Percentiles rank a stretch among this genome's conserved stretches.
Evolutionary conservation across 35 echinoderm and acorn worm genomes (phyloP).

Genomic region (Stichopus chloronotus): DNA sequence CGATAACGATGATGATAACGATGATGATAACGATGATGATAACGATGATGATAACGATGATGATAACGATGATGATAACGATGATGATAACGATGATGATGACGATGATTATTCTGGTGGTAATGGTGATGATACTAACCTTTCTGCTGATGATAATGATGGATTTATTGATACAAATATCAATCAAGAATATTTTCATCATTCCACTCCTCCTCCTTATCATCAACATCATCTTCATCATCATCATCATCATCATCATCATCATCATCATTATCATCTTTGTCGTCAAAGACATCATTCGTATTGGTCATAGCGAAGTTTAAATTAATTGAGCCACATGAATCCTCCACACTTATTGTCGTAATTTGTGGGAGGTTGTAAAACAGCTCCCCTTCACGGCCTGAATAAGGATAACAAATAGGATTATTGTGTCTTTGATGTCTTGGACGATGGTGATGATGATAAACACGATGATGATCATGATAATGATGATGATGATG

Average conservation of each 20-base stretch:
- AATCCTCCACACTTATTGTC: too few species aligned
- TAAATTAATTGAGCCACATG: too few species aligned
- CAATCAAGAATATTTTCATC: too few species aligned
- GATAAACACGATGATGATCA: too few species aligned
- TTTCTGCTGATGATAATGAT: constrained; percentile 35
- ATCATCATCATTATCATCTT: constrained; percentile 34
- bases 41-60: not conserved
- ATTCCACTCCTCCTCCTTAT: not conserved
- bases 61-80: constrained; percentile 26
- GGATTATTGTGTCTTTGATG: too few species aligned
- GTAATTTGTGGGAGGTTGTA: too few species aligned
- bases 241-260: constrained; percentile 42
- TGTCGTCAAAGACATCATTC: constrained; percentile 10
- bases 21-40: constrained; percentile 2
- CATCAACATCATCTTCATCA: constrained; percentile 32
- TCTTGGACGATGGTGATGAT: too few species aligned
- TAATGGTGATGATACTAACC: constrained; percentile 5
- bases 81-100: constrained; percentile 15
- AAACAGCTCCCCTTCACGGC: too few species aligned
- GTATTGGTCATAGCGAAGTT: too few species aligned
- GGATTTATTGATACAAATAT: not conserved
- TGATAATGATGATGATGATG: too few species aligned
- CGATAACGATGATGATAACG: not conserved
- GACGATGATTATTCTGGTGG: not conserved
- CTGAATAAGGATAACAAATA: too few species aligned